A percentile compares a stretch with the other conserved stretches of the same genome.
These are phyloP conservation scores for Elgaria multicarinata DNA, from an alignment of 2,113 vertebrate species.

Conservation along the genomic window DNA sequence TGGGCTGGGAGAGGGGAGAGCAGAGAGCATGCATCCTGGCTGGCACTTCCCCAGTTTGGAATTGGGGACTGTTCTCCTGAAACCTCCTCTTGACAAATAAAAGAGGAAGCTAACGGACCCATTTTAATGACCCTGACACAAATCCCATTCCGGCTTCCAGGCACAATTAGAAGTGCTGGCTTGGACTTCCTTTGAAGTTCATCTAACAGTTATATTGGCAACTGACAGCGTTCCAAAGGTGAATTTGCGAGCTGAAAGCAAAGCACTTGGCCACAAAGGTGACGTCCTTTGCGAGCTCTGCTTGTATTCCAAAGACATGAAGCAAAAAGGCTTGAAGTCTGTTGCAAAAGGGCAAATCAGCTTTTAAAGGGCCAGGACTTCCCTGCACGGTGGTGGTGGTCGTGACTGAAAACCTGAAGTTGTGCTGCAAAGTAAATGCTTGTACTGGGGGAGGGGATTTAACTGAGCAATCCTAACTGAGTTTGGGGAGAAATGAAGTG, in stretches of 20 bases:
- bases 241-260: neutral
- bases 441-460: too few relatives aligned
- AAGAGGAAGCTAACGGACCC: rapidly evolving
- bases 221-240: neutral
- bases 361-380: neutral
- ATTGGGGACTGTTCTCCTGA: constrained; percentile 3
- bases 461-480: neutral
- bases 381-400: neutral
- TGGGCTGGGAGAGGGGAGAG: neutral
- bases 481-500: too few relatives aligned
- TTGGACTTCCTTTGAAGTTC: neutral
- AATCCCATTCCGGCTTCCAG: neutral
- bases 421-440: neutral
- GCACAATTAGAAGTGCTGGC: neutral
- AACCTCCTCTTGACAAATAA: neutral
- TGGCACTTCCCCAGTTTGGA: constrained; percentile 21
- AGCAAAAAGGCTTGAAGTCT: neutral
- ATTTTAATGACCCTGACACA: constrained; percentile 4
- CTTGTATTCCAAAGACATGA: neutral
- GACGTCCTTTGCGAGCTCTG: neutral
- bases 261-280: neutral
- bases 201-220: neutral
- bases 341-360: neutral
- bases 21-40: too few relatives aligned
- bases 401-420: neutral